Percentiles rank a stretch among this genome's conserved stretches.
phyloP scores from a whole-genome alignment of 2,113 vertebrate genomes.

The Tricholaema leucomelas region DNA sequence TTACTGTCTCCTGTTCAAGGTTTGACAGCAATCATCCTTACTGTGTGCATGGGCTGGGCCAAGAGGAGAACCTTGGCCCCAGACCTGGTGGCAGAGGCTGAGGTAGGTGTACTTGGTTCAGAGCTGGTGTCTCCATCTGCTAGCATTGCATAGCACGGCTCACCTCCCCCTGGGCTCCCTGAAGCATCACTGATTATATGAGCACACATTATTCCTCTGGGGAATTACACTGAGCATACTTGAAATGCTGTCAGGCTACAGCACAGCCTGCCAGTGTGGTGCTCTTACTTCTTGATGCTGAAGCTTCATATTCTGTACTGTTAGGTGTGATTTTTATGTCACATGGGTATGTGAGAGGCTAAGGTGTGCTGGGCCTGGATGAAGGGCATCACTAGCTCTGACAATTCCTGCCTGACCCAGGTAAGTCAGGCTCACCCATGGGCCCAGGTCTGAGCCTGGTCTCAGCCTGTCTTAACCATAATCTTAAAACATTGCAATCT shows the following conservation, averaged over 20 bases:
- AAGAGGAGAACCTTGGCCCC: neutral
- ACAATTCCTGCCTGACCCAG: neutral
- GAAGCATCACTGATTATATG: neutral
- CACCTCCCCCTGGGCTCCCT: fast-evolving
- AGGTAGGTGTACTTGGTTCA: neutral
- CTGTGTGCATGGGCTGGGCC: fast-evolving
- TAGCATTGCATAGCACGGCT: neutral
- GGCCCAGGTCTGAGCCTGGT: neutral
- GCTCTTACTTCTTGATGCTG: fast-evolving
- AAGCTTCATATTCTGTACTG: neutral
- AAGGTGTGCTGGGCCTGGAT: neutral
- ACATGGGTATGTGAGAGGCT: neutral
- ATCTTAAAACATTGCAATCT: neutral
- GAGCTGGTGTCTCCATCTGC: neutral
- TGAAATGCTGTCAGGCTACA: fast-evolving
- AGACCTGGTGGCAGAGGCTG: neutral
- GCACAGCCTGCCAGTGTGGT: fast-evolving
- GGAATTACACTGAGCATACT: fast-evolving
- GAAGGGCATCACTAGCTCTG: neutral
- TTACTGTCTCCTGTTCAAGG: neutral
- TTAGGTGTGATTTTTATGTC: neutral
- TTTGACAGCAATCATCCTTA: neutral
- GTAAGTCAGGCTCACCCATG: neutral
- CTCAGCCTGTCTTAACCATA: too few relatives aligned
- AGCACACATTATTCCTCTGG: fast-evolving